phyloP scores from a whole-genome alignment of 92 coral and sea anemone species.

The Palythoa grandiflora region DNA sequence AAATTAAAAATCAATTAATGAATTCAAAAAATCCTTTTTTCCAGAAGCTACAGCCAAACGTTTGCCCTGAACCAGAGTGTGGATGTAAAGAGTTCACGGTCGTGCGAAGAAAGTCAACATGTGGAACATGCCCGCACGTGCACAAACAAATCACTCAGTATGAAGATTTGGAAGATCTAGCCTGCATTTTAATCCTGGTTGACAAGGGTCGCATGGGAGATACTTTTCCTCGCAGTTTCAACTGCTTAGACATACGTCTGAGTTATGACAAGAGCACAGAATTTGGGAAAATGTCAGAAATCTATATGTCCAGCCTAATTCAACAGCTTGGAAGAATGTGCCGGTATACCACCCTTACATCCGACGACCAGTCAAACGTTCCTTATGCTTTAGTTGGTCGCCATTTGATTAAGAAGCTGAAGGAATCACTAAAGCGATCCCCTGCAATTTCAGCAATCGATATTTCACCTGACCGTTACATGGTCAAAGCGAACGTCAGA shows the following conservation, averaged over 20 bases:
- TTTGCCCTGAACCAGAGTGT: neutral
- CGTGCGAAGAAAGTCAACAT: neutral
- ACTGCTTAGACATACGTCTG: slow-evolving; percentile 66
- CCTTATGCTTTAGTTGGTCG: slow-evolving; percentile 62
- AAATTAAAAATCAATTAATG: slow-evolving; percentile 9
- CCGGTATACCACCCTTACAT: slow-evolving; percentile 34
- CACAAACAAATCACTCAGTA: slow-evolving; percentile 60
- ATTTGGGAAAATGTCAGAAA: slow-evolving; percentile 29
- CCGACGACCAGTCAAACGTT: neutral
- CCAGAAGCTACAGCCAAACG: slow-evolving; percentile 5
- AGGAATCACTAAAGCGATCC: slow-evolving; percentile 20
- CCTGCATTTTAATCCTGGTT: slow-evolving; percentile 62
- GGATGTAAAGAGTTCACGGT: neutral
- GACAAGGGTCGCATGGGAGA: slow-evolving; percentile 75
- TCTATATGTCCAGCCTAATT: slow-evolving; percentile 41
- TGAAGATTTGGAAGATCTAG: slow-evolving; percentile 64
- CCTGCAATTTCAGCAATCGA: slow-evolving; percentile 50
- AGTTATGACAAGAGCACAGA: slow-evolving; percentile 49
- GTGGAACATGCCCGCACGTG: slow-evolving; percentile 47
- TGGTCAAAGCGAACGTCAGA: slow-evolving; percentile 9
- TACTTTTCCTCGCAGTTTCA: slow-evolving; percentile 68
- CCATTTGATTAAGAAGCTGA: slow-evolving; percentile 32
- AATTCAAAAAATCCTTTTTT: neutral
- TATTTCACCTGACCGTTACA: slow-evolving; percentile 43
- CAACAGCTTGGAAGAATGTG: slow-evolving; percentile 67